phyloP scores from a whole-genome alignment of 1,140 invertebrate species.

The Caenorhabditis latens region DNA sequence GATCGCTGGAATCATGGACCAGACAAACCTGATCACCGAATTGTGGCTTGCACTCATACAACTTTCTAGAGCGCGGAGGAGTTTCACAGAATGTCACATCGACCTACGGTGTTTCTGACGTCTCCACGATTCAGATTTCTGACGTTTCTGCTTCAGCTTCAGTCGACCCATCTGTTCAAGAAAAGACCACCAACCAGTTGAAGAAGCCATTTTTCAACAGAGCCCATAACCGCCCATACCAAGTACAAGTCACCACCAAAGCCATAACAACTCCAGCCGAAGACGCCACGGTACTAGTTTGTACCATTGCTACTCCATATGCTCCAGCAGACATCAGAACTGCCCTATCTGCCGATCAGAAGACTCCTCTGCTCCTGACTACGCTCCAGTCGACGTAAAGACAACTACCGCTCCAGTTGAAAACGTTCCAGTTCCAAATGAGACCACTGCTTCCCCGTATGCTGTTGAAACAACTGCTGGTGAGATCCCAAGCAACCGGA shows the following conservation, averaged over 20 bases:
- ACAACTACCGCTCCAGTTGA: neutral
- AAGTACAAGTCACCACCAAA: too few species aligned
- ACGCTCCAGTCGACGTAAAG: too few species aligned
- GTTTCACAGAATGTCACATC: neutral
- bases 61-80: neutral
- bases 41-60: slow-evolving; percentile 10
- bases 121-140: neutral
- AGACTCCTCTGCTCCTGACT: too few species aligned
- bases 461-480: neutral
- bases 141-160: too few species aligned
- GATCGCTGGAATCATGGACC: slow-evolving; percentile 16
- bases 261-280: neutral
- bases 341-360: too few species aligned
- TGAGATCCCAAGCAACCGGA: neutral
- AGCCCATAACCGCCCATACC: too few species aligned
- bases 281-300: neutral
- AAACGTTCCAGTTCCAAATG: neutral
- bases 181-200: neutral
- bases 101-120: neutral
- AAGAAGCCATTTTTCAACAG: too few species aligned
- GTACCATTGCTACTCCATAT: neutral
- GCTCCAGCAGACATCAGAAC: neutral
- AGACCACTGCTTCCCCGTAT: neutral
- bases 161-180: neutral
- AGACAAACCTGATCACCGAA: slow-evolving; percentile 1